A percentile compares a stretch with the other conserved stretches of the same genome.
These are phyloP conservation scores for Barypeithes pellucidus DNA, from an alignment of 2,888 invertebrate species.

Conservation along the genomic window DNA sequence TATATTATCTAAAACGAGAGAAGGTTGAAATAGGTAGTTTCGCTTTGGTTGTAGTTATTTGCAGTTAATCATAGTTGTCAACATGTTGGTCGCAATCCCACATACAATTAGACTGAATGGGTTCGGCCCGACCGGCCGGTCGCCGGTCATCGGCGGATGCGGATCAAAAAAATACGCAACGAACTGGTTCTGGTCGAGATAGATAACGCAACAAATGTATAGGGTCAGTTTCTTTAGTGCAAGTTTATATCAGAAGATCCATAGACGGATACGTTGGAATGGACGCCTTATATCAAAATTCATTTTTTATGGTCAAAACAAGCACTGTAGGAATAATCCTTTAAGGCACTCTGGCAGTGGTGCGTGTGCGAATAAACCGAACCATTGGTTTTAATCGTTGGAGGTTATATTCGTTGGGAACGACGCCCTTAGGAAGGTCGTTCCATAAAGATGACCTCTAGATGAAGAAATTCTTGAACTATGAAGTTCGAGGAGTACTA, in stretches of 20 bases:
- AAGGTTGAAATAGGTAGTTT: conserved; percentile 20
- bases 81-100: conserved; percentile 50
- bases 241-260: conserved; percentile 13
- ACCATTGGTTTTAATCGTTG: no score
- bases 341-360: no score
- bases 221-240: conserved; percentile 45
- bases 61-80: conserved; percentile 55
- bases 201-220: conserved; percentile 48
- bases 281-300: no score
- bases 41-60: conserved; percentile 17
- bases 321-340: no score
- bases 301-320: no score
- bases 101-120: conserved; percentile 52
- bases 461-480: no score
- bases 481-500: no score
- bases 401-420: no score
- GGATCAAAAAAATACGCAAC: conserved; percentile 41
- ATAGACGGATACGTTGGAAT: conserved; percentile 1
- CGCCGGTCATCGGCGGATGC: conserved; percentile 41
- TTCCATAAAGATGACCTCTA: no score
- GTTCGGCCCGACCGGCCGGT: conserved; percentile 48
- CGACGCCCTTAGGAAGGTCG: no score
- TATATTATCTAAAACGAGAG: conserved; percentile 1
- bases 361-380: no score
- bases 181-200: conserved; percentile 54